Conservation (phyloP, 1,140 invertebrate species). For the Globodera rostochiensis region DNA sequence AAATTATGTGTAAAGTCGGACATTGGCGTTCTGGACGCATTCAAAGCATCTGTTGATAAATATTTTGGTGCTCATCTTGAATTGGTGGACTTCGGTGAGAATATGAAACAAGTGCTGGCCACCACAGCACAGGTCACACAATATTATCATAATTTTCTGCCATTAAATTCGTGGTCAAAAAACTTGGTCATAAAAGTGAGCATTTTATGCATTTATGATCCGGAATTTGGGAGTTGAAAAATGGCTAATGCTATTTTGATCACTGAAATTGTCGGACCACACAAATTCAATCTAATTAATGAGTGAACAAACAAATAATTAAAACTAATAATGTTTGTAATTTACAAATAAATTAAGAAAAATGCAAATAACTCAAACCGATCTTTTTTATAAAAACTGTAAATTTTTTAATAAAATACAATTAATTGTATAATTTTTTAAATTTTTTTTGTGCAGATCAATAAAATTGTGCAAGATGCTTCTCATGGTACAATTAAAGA, state of each 20-base stretch:
- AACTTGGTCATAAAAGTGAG: neutral
- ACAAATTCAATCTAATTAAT: too few relatives aligned
- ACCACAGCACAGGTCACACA: neutral
- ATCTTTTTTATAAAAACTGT: neutral
- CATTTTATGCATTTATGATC: too few relatives aligned
- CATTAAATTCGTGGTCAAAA: too few relatives aligned
- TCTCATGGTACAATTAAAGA: neutral
- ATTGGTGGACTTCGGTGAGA: neutral
- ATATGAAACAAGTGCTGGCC: neutral
- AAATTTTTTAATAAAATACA: too few relatives aligned
- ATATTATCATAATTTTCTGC: neutral
- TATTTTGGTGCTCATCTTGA: slow-evolving; percentile 1
- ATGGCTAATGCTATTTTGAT: too few relatives aligned
- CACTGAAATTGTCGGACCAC: too few relatives aligned
- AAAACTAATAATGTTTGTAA: too few relatives aligned
- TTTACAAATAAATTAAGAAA: too few relatives aligned
- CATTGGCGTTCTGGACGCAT: neutral
- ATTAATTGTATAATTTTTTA: neutral
- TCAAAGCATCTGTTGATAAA: neutral
- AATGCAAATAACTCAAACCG: too few relatives aligned
- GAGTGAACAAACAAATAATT: too few relatives aligned
- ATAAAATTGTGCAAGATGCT: neutral
- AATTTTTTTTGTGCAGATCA: neutral
- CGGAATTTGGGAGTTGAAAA: too few relatives aligned
- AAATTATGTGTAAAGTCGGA: neutral